phyloP scores from a whole-genome alignment of 2,888 invertebrate genomes.

The Esperia sulphurella region DNA sequence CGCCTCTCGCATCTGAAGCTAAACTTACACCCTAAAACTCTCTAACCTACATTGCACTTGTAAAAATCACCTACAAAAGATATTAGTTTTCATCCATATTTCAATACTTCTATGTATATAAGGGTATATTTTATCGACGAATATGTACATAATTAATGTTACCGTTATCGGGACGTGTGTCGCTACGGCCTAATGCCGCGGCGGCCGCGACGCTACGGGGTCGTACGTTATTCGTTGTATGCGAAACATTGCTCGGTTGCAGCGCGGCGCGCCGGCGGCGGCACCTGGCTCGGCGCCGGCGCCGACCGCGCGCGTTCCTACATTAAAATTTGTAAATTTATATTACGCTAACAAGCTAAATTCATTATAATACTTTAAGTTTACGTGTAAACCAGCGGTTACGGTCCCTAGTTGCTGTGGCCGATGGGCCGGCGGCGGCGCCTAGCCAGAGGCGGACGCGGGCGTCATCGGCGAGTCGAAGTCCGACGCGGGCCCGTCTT shows the following conservation, averaged over 20 bases:
- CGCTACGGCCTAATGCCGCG: slow-evolving; percentile 61
- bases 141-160: slow-evolving; percentile 63
- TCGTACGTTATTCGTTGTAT: slow-evolving; percentile 78
- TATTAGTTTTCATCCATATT: slow-evolving; percentile 78
- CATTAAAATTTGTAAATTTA: slow-evolving; percentile 64
- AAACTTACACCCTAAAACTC: slow-evolving; percentile 66
- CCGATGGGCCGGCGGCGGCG: slow-evolving; percentile 35
- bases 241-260: slow-evolving; percentile 76
- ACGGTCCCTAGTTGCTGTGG: slow-evolving; percentile 63
- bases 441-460: slow-evolving; percentile 38
- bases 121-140: slow-evolving; percentile 75
- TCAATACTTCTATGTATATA: slow-evolving; percentile 75
- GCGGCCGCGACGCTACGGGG: slow-evolving; percentile 63
- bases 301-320: slow-evolving; percentile 43
- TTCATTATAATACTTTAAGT: slow-evolving; percentile 77
- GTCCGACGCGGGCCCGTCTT: slow-evolving; percentile 46
- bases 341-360: slow-evolving; percentile 71
- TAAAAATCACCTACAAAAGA: slow-evolving; percentile 81
- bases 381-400: slow-evolving; percentile 62
- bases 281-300: slow-evolving; percentile 27
- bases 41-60: slow-evolving; percentile 78
- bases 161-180: slow-evolving; percentile 67
- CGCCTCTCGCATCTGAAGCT: slow-evolving; percentile 55
- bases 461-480: slow-evolving; percentile 24
- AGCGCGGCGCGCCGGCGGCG: slow-evolving; percentile 38